Percentiles rank a stretch among this genome's conserved stretches.
These are phyloP conservation scores for Tenthredo mesomela DNA, from an alignment of 2,888 invertebrate species.

Conservation along the genomic window DNA sequence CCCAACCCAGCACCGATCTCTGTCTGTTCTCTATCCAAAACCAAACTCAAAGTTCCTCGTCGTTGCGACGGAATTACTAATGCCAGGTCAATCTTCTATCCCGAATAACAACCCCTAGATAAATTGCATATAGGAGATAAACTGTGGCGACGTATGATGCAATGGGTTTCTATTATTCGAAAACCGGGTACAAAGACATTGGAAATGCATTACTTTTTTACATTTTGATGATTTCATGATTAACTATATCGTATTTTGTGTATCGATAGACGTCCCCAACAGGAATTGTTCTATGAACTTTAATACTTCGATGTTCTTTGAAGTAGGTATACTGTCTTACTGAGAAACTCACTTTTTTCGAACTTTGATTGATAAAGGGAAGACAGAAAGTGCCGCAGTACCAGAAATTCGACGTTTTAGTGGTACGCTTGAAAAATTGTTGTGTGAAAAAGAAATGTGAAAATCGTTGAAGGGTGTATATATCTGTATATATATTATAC, in stretches of 20 bases:
- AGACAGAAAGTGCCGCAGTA: background rate
- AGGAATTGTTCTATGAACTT: background rate
- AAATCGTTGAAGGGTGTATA: background rate
- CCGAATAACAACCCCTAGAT: background rate
- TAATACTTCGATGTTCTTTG: background rate
- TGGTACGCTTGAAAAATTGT: background rate
- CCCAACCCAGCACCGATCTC: conserved; percentile 28
- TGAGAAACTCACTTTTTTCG: background rate
- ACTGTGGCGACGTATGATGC: too few relatives aligned
- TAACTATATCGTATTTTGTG: background rate
- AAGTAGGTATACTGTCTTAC: background rate
- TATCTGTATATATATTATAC: background rate
- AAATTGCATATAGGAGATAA: background rate
- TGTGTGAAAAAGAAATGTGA: background rate
- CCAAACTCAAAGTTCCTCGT: conserved; percentile 33
- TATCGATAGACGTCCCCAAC: background rate
- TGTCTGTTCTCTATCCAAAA: conserved; percentile 22
- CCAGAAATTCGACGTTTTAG: background rate
- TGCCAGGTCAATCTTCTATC: conserved; percentile 10
- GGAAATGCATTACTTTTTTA: background rate
- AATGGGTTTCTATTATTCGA: background rate
- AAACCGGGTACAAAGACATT: background rate
- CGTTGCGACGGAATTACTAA: conserved; percentile 46
- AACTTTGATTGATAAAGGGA: background rate
- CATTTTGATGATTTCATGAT: background rate